Percentiles rank a stretch among this genome's conserved stretches.
These are phyloP conservation scores for Apostichopus parvimensis DNA, from an alignment of 35 echinoderm and acorn worm species.

Conservation along the genomic window DNA sequence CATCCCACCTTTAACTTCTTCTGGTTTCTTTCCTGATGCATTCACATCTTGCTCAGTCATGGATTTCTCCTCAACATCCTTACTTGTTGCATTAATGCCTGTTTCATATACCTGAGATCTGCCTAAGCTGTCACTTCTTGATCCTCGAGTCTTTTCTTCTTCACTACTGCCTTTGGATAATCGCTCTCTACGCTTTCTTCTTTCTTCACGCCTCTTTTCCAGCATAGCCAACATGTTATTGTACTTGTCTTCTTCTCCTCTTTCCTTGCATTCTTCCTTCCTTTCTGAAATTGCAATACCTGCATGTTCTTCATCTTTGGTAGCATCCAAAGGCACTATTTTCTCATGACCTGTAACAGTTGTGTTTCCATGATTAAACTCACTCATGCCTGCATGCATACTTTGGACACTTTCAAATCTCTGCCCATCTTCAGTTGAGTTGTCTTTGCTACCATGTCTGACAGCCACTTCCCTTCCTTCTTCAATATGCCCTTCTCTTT, in stretches of 20 bases:
- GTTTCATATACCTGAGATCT: neutral
- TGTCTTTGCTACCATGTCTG: neutral
- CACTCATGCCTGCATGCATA: neutral
- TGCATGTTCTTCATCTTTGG: neutral
- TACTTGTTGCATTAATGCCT: neutral
- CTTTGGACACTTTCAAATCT: neutral
- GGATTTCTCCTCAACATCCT: neutral
- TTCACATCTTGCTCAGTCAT: neutral
- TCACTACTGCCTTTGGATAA: neutral
- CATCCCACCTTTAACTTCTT: neutral
- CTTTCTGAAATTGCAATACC: neutral
- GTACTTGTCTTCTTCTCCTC: conserved; percentile 19
- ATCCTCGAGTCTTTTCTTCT: neutral
- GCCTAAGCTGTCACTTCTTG: neutral
- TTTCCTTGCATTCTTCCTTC: conserved; percentile 1
- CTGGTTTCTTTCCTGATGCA: neutral
- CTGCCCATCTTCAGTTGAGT: neutral
- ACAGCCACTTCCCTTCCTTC: neutral
- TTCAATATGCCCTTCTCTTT: neutral
- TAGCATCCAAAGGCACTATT: neutral
- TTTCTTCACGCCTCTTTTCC: conserved; percentile 43
- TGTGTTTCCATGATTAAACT: neutral
- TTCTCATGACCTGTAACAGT: neutral
- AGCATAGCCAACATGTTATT: conserved; percentile 28
- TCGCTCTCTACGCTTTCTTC: conserved; percentile 4